A percentile compares a stretch with the other conserved stretches of the same genome.
Evolutionary conservation across 2,113 vertebrate species (phyloP).

Genomic region (Gobius niger): DNA sequence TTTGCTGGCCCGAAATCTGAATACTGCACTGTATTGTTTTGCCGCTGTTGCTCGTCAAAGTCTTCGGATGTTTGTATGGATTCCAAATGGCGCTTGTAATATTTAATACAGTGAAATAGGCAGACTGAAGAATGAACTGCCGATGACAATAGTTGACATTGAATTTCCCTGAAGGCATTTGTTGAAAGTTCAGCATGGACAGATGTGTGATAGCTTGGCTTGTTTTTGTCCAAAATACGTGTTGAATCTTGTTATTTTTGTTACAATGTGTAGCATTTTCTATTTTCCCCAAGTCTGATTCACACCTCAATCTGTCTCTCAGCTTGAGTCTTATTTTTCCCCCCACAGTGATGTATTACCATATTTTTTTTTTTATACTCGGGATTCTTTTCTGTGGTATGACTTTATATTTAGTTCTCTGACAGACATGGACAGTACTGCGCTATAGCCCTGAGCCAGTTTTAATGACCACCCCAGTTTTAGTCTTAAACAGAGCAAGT

Average conservation of each 20-base stretch:
- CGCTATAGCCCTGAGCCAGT: neutral
- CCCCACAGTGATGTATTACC: neutral
- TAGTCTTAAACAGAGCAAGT: neutral
- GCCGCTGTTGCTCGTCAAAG: no score
- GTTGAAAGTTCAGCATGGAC: neutral
- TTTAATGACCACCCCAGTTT: neutral
- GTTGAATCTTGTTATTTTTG: neutral
- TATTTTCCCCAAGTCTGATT: neutral
- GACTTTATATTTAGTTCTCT: neutral
- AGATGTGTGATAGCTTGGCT: neutral
- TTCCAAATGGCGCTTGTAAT: no score
- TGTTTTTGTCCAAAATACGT: neutral
- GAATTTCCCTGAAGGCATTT: no score
- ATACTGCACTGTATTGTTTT: neutral
- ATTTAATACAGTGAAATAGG: no score
- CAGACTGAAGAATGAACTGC: no score
- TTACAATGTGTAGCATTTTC: neutral
- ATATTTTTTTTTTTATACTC: neutral
- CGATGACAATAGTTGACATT: no score
- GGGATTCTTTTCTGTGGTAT: neutral
- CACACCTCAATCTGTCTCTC: constrained; percentile 2
- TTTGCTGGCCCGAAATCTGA: neutral
- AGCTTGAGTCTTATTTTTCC: neutral
- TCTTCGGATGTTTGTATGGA: no score
- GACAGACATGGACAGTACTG: neutral